phyloP scores from a whole-genome alignment of 2,888 invertebrate species.

The Idaea dimidiata region DNA sequence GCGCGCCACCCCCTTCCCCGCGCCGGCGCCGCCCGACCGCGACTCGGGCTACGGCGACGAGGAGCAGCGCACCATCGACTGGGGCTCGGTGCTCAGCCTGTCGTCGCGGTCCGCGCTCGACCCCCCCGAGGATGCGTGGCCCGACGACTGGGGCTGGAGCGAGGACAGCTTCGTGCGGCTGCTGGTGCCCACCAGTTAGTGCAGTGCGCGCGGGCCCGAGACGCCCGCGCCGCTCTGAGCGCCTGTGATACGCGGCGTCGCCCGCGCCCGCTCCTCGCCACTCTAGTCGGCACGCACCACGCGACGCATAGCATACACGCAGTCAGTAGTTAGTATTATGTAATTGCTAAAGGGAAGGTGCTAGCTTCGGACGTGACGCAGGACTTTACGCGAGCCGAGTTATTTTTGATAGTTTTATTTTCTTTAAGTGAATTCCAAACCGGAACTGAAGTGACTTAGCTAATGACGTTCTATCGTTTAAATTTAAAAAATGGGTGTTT shows the following conservation, averaged over 20 bases:
- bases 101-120: constrained; percentile 93
- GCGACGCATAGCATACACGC: constrained; percentile 59
- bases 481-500: constrained; percentile 71
- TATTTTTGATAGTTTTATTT: constrained; percentile 81
- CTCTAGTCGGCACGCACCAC: constrained; percentile 55
- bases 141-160: constrained; percentile 82
- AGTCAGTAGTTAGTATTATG: constrained; percentile 79
- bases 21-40: constrained; percentile 79
- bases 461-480: constrained; percentile 72
- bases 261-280: constrained; percentile 45
- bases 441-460: constrained; percentile 74
- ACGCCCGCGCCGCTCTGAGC: constrained; percentile 74
- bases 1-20: constrained; percentile 86
- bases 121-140: constrained; percentile 89
- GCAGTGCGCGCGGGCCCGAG: constrained; percentile 73
- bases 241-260: constrained; percentile 66
- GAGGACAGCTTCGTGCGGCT: constrained; percentile 87
- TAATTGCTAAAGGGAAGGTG: constrained; percentile 79
- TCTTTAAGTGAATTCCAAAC: constrained; percentile 77
- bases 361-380: constrained; percentile 80
- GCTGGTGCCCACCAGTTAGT: constrained; percentile 85
- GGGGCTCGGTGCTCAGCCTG: constrained; percentile 94
- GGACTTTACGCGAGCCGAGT: constrained; percentile 78
- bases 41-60: constrained; percentile 90
- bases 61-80: constrained; percentile 91